A percentile compares a stretch with the other conserved stretches of the same genome.
These are phyloP conservation scores for Silurus asotus DNA, from an alignment of 2,113 vertebrate genomes.

Conservation along the genomic window DNA sequence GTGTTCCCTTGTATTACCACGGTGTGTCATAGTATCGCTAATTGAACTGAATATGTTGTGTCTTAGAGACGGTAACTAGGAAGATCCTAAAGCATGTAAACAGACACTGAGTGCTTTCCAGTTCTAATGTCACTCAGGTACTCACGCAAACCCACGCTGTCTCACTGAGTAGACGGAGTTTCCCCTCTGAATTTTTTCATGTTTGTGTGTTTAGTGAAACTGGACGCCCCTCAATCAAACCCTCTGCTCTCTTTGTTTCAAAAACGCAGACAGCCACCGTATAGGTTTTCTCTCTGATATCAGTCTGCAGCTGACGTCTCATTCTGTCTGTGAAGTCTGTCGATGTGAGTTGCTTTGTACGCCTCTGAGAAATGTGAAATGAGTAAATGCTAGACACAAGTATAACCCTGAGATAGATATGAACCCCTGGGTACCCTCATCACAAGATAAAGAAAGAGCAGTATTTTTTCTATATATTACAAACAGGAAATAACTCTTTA, in stretches of 20 bases:
- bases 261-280: not conserved
- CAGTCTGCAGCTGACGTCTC: not conserved
- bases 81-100: conserved; percentile 49
- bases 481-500: not conserved
- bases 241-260: not conserved
- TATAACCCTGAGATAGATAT: not conserved
- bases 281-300: not conserved
- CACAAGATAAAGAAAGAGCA: not conserved
- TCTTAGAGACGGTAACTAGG: conserved; percentile 37
- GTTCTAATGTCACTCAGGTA: conserved; percentile 53
- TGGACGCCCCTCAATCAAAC: not conserved
- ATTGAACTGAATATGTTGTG: conserved; percentile 1
- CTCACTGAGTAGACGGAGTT: conserved; percentile 52
- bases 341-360: not conserved
- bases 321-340: not conserved
- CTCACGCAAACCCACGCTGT: conserved; percentile 18
- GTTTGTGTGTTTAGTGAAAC: not conserved
- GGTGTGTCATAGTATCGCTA: conserved; percentile 26
- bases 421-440: not conserved
- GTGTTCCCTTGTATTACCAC: not conserved
- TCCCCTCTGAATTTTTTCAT: conserved; percentile 27
- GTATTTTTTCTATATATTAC: too few relatives aligned
- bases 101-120: conserved; percentile 59
- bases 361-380: not conserved
- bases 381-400: not conserved